phyloP scores from a whole-genome alignment of 2,797 vertebrate genomes.

The Taeniopygia guttata region DNA sequence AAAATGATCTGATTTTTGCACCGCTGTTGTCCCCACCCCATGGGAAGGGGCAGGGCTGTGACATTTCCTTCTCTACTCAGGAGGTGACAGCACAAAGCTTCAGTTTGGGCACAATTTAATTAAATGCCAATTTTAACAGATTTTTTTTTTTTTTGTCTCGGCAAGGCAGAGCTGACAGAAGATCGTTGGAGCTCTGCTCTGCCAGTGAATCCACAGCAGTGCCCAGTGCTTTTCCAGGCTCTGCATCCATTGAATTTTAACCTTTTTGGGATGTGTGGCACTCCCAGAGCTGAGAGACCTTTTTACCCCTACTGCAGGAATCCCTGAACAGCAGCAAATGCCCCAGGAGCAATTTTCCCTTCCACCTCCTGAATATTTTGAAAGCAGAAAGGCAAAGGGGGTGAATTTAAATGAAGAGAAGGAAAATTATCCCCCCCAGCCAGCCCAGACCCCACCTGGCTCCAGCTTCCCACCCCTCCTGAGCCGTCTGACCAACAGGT shows the following conservation, averaged over 20 bases:
- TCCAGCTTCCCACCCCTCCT: neutral
- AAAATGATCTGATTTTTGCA: neutral
- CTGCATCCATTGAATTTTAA: neutral
- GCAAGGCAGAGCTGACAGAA: neutral
- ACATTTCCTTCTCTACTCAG: neutral
- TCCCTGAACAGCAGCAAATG: neutral
- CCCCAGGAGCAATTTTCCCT: slow-evolving; percentile 2
- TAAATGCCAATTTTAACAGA: neutral
- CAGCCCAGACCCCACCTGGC: neutral
- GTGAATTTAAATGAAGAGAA: slow-evolving; percentile 5
- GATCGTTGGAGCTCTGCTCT: neutral
- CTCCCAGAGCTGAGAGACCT: neutral
- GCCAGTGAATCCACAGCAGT: neutral
- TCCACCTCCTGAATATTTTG: neutral
- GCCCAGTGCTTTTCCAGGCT: neutral
- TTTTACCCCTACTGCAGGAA: neutral
- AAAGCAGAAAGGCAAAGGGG: neutral
- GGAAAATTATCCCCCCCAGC: neutral
- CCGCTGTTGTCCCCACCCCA: neutral
- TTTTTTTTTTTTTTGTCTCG: neutral
- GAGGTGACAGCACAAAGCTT: neutral
- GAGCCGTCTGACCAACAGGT: slow-evolving; percentile 10
- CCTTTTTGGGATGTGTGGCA: neutral
- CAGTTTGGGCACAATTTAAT: neutral
- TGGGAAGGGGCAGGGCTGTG: neutral